These are phyloP conservation scores for Numenius arquata DNA, from an alignment of 2,113 vertebrate genomes.

Conservation along the genomic window DNA sequence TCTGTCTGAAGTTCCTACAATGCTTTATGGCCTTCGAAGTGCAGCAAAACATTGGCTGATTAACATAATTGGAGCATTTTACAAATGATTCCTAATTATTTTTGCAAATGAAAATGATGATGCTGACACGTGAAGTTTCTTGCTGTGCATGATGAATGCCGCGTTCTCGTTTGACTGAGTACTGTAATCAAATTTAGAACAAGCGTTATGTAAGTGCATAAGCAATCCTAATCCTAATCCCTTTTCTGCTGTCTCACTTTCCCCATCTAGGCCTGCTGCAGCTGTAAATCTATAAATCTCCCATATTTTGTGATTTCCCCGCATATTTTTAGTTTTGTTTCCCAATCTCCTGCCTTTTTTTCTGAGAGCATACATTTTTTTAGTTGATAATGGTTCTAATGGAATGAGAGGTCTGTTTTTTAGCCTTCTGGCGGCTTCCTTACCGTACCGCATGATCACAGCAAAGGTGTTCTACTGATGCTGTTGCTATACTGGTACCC, in stretches of 20 bases:
- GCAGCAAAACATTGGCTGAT: conserved; percentile 17
- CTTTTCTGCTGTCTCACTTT: conserved; percentile 48
- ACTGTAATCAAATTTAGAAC: conserved; percentile 49
- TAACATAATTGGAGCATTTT: conserved; percentile 46
- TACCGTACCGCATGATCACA: background rate
- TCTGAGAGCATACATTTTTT: background rate
- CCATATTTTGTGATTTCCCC: conserved; percentile 15
- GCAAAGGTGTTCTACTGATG: background rate
- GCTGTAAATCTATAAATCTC: conserved; percentile 48
- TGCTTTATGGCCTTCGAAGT: background rate
- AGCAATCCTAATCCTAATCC: conserved; percentile 49
- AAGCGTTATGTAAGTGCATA: conserved; percentile 29
- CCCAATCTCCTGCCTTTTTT: background rate
- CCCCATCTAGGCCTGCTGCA: conserved; percentile 25
- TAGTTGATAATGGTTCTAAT: background rate
- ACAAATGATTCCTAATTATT: conserved; percentile 18
- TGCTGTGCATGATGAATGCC: background rate
- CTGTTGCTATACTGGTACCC: background rate
- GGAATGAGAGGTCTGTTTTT: background rate
- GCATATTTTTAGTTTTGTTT: background rate
- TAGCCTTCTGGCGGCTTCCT: background rate
- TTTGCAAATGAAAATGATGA: conserved; percentile 12
- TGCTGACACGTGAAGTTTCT: background rate
- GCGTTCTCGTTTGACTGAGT: conserved; percentile 50
- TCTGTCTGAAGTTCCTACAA: background rate